Conservation (phyloP, 2,797 vertebrate genomes). For the Melanotaenia nigrans region DNA sequence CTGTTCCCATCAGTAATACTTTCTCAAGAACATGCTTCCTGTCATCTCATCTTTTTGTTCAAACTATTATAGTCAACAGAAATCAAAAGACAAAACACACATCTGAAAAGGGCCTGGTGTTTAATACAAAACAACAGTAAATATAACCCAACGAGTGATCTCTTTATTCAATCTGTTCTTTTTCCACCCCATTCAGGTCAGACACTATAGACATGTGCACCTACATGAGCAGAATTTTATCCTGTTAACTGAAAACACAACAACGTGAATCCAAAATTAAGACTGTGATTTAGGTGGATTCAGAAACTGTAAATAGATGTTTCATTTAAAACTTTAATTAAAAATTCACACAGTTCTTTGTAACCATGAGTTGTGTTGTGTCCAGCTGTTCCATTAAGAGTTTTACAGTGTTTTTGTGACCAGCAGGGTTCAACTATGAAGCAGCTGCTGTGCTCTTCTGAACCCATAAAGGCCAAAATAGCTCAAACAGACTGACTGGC, state of each 20-base stretch:
- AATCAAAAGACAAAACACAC: background rate
- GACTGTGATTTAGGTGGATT: background rate
- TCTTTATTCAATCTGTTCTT: background rate
- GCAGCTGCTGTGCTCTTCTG: background rate
- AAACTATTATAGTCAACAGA: slow-evolving; percentile 12
- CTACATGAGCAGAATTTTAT: background rate
- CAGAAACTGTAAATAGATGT: background rate
- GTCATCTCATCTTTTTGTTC: background rate
- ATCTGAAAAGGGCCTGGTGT: background rate
- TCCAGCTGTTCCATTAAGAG: background rate
- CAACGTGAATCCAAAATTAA: background rate
- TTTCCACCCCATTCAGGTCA: background rate
- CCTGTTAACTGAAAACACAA: background rate
- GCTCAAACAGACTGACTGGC: background rate
- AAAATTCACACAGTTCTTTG: background rate
- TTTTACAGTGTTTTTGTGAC: background rate
- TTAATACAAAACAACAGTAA: background rate
- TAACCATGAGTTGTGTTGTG: background rate
- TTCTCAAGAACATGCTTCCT: background rate
- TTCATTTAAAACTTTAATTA: background rate
- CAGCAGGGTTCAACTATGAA: background rate
- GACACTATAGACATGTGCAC: slow-evolving; percentile 7
- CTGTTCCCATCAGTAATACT: slow-evolving; percentile 21
- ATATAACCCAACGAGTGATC: background rate
- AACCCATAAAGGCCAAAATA: background rate